Evolutionary conservation across 2,888 invertebrate genomes (phyloP).

Genomic region (Tetragnatha montana): DNA sequence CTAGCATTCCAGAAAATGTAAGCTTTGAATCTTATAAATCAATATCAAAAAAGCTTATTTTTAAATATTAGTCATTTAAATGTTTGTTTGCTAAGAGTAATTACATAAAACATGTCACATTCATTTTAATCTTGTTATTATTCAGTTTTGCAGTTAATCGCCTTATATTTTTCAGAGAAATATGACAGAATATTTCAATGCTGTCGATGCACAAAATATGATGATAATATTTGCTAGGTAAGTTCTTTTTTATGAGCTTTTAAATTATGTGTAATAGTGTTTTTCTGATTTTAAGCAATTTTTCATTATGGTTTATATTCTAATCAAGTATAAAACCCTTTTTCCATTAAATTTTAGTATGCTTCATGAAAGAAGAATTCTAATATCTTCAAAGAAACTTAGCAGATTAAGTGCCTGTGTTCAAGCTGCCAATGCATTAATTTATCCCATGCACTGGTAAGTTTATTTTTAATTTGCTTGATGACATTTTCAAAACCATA

Average conservation of each 20-base stretch:
- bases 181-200: constrained; percentile 97
- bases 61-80: background rate
- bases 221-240: constrained; percentile 91
- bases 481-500: background rate
- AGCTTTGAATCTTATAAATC: constrained; percentile 78
- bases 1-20: constrained; percentile 97
- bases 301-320: constrained; percentile 2
- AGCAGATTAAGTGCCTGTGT: constrained; percentile 88
- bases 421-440: constrained; percentile 93
- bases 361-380: constrained; percentile 93
- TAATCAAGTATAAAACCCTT: no score
- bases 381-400: constrained; percentile 92
- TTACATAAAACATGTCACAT: no score
- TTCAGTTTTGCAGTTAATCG: background rate
- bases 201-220: constrained; percentile 95
- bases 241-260: constrained; percentile 11
- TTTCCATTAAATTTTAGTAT: constrained; percentile 79
- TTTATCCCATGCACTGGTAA: constrained; percentile 97
- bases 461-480: background rate
- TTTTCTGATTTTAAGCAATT: background rate
- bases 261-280: background rate
- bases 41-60: background rate
- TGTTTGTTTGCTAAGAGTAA: background rate
- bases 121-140: background rate
- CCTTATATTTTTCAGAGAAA: constrained; percentile 83